These are phyloP conservation scores for Achlya flavicornis DNA, from an alignment of 2,888 invertebrate species.

Conservation along the genomic window DNA sequence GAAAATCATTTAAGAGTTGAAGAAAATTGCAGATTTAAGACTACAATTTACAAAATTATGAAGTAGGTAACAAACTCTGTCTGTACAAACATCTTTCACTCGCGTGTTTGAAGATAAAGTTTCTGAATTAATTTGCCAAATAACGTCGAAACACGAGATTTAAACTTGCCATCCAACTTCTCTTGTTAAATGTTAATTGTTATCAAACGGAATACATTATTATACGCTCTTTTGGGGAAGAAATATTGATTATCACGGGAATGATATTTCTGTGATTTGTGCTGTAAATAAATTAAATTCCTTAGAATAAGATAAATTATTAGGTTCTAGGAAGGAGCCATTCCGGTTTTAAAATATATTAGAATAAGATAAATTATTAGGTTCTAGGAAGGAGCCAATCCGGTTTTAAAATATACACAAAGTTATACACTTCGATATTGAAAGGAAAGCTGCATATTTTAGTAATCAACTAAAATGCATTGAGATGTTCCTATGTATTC, in stretches of 20 bases:
- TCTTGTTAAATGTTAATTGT: constrained; percentile 79
- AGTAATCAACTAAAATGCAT: not conserved
- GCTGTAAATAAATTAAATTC: too few relatives aligned
- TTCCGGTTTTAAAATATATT: too few relatives aligned
- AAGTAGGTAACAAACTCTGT: constrained; percentile 66
- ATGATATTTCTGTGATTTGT: not conserved
- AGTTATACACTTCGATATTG: too few relatives aligned
- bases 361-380: too few relatives aligned
- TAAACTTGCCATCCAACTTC: constrained; percentile 72
- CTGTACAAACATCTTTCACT: constrained; percentile 72
- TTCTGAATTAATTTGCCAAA: constrained; percentile 79
- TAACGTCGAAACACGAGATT: constrained; percentile 78
- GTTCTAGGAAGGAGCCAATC: too few relatives aligned
- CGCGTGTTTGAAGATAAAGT: constrained; percentile 73
- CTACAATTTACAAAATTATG: constrained; percentile 51
- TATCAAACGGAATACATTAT: constrained; percentile 62
- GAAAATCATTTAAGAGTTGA: constrained; percentile 33
- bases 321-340: too few relatives aligned
- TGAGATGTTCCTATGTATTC: not conserved
- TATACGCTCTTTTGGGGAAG: constrained; percentile 22
- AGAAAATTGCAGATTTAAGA: constrained; percentile 35
- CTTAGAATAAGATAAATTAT: too few relatives aligned
- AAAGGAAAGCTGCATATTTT: not conserved
- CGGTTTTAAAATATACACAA: too few relatives aligned
- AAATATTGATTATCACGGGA: constrained; percentile 21